phyloP scores from a whole-genome alignment of 2,888 invertebrate genomes.

The Melinaea marsaeus region DNA sequence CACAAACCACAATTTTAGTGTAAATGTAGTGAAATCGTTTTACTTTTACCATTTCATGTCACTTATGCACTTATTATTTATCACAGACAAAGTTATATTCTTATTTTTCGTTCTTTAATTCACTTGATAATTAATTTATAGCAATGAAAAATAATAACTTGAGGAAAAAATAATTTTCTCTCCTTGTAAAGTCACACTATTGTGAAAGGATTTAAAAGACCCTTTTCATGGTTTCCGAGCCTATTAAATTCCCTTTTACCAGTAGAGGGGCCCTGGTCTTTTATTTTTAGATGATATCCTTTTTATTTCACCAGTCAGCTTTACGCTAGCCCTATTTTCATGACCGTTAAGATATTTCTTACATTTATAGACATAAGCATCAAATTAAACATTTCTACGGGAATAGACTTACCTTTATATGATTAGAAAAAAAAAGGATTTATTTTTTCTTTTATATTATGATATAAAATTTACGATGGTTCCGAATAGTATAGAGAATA shows the following conservation, averaged over 20 bases:
- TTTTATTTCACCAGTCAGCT: slow-evolving; percentile 22
- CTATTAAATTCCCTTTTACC: slow-evolving; percentile 47
- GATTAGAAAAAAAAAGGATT: not conserved
- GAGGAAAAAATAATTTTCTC: slow-evolving; percentile 70
- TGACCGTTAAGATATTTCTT: not conserved
- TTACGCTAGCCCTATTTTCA: not conserved
- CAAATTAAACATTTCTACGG: not conserved
- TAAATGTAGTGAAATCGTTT: slow-evolving; percentile 33
- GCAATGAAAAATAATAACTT: slow-evolving; percentile 48
- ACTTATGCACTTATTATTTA: slow-evolving; percentile 19
- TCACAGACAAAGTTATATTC: slow-evolving; percentile 14
- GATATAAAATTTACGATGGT: too few relatives aligned
- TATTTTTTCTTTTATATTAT: too few relatives aligned
- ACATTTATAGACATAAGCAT: not conserved
- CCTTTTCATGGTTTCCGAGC: slow-evolving; percentile 47
- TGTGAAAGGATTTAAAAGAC: slow-evolving; percentile 67
- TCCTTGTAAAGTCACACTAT: slow-evolving; percentile 63
- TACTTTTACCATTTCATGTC: slow-evolving; percentile 17
- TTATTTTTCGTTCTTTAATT: not conserved
- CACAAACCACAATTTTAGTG: slow-evolving; percentile 24
- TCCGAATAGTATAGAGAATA: too few relatives aligned
- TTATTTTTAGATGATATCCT: slow-evolving; percentile 35
- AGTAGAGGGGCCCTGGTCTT: slow-evolving; percentile 31
- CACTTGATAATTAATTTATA: slow-evolving; percentile 49
- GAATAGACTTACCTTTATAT: not conserved